phyloP scores from a whole-genome alignment of 2,797 vertebrate genomes.

The Carduelis carduelis region DNA sequence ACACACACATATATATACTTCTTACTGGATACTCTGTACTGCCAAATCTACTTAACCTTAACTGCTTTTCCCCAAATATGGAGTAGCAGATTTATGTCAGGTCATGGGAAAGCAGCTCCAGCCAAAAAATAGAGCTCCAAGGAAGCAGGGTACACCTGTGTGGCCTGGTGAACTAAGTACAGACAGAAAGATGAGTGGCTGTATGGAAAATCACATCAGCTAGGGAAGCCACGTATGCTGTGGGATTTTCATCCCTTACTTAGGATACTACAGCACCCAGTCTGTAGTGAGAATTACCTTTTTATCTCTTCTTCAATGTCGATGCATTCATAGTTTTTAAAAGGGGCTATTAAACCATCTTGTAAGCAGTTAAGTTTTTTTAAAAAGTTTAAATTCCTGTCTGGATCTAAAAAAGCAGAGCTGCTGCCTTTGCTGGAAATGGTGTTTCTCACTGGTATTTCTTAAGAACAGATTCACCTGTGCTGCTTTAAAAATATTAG shows the following conservation, averaged over 20 bases:
- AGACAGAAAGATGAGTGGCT: background rate
- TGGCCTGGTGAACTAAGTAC: background rate
- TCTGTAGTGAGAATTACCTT: background rate
- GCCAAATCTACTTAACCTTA: background rate
- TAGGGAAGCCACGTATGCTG: background rate
- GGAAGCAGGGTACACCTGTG: background rate
- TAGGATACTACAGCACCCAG: background rate
- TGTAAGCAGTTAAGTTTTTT: background rate
- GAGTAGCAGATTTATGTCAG: background rate
- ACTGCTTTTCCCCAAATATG: background rate
- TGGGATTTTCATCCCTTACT: background rate
- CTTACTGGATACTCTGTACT: background rate
- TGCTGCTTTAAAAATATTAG: background rate
- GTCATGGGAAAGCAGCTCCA: background rate
- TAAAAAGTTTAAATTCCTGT: background rate
- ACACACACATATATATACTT: background rate
- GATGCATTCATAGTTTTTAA: background rate
- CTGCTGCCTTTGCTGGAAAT: background rate
- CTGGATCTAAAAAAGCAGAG: background rate
- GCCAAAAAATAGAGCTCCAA: background rate
- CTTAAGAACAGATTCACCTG: fast-evolving
- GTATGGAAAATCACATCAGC: background rate
- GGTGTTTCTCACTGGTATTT: background rate
- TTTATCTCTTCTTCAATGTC: background rate
- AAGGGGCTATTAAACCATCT: background rate